Evolutionary conservation across 2,888 invertebrate species (phyloP).

Genomic region (Rotaria socialis): DNA sequence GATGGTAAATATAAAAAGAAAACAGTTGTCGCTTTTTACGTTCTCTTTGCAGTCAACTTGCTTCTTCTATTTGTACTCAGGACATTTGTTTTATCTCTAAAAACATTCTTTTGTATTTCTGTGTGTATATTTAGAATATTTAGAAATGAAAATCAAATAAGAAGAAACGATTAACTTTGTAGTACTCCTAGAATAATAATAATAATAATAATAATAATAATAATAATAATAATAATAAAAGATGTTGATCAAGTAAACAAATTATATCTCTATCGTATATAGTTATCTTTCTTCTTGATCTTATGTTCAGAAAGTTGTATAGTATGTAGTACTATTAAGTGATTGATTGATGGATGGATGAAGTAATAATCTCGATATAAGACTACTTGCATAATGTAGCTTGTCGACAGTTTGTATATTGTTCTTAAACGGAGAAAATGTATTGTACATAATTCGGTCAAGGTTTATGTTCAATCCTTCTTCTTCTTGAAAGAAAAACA

Average conservation of each 20-base stretch:
- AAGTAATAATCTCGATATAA: not conserved
- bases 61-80: not conserved
- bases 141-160: not conserved
- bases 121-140: not conserved
- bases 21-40: not conserved
- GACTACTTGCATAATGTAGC: not conserved
- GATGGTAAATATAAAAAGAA: not conserved
- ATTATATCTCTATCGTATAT: not conserved
- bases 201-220: not conserved
- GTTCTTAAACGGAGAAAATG: not conserved
- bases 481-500: not conserved
- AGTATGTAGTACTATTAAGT: not conserved
- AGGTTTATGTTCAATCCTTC: not conserved
- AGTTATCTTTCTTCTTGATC: not conserved
- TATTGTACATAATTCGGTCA: not conserved
- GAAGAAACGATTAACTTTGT: not conserved
- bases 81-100: not conserved
- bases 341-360: conserved; percentile 4
- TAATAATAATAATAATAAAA: not conserved
- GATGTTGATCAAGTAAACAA: not conserved
- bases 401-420: conserved; percentile 5
- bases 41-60: not conserved
- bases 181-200: not conserved
- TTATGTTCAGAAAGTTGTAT: too few species aligned
- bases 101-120: not conserved